Evolutionary conservation across 2,113 vertebrate genomes (phyloP).

Genomic region (Bubo bubo): DNA sequence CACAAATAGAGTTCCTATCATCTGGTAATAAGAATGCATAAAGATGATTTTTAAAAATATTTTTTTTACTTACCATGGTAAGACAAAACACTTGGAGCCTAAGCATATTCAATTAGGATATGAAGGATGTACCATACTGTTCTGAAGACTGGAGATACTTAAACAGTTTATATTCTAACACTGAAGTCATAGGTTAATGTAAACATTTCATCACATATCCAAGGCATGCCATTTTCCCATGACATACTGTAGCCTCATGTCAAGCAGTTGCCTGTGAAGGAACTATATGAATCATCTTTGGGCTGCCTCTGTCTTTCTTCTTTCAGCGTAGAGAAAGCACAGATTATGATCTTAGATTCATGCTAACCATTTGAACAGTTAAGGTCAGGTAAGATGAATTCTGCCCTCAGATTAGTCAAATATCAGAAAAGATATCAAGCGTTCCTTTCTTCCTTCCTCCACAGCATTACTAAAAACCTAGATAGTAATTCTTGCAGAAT

Average conservation of each 20-base stretch:
- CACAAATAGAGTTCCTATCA: neutral
- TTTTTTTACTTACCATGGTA: neutral
- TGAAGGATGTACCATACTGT: neutral
- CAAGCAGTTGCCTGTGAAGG: neutral
- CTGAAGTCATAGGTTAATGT: neutral
- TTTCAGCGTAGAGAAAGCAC: neutral
- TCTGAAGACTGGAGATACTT: neutral
- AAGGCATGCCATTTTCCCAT: neutral
- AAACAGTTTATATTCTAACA: neutral
- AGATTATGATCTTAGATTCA: neutral
- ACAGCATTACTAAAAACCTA: neutral
- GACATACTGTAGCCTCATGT: neutral
- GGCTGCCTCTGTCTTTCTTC: neutral
- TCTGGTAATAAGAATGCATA: neutral
- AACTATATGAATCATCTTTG: neutral
- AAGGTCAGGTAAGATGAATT: neutral
- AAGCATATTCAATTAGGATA: neutral
- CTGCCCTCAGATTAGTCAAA: neutral
- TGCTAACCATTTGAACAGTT: neutral
- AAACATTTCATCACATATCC: neutral
- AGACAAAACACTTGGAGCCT: neutral
- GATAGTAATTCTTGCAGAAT: neutral
- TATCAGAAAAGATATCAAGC: neutral
- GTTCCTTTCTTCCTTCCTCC: neutral
- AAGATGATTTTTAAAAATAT: neutral